Conservation (phyloP, 2,797 vertebrate species). For the Holocentrus rufus region DNA sequence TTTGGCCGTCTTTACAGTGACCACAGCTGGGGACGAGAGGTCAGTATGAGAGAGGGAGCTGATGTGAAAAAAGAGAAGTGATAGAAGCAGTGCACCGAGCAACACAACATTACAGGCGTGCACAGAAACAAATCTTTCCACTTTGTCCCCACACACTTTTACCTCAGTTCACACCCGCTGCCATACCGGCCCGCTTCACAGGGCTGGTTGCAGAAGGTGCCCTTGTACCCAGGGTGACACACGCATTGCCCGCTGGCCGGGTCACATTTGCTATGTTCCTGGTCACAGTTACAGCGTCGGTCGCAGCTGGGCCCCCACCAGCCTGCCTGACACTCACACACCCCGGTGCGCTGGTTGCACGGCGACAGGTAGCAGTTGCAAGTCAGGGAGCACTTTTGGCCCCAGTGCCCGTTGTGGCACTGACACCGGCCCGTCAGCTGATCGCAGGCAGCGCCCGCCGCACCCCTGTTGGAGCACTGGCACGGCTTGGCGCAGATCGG, state of each 20-base stretch:
- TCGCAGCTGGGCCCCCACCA: slow-evolving; percentile 87
- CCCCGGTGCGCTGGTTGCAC: slow-evolving; percentile 84
- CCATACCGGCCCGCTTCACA: slow-evolving; percentile 85
- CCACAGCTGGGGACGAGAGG: slow-evolving; percentile 80
- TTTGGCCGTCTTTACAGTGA: slow-evolving; percentile 79
- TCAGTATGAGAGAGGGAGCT: not conserved
- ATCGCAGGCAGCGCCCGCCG: slow-evolving; percentile 79
- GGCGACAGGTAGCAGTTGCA: slow-evolving; percentile 87
- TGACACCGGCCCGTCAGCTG: slow-evolving; percentile 84
- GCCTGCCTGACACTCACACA: slow-evolving; percentile 83
- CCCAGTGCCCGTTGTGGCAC: slow-evolving; percentile 88
- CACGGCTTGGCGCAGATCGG: slow-evolving; percentile 83
- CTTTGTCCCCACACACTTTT: not conserved
- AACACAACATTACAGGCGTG: not conserved
- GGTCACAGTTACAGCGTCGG: slow-evolving; percentile 82
- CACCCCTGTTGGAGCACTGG: slow-evolving; percentile 75
- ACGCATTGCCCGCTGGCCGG: slow-evolving; percentile 80
- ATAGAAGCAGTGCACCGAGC: not conserved
- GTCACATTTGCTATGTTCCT: slow-evolving; percentile 82
- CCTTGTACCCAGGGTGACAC: slow-evolving; percentile 86
- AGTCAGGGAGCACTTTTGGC: slow-evolving; percentile 80
- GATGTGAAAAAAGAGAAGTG: not conserved
- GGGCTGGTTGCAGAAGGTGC: slow-evolving; percentile 79
- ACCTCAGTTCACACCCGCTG: slow-evolving; percentile 82
- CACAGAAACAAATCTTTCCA: not conserved